Evolutionary conservation across 2,797 vertebrate genomes (phyloP).

Genomic region (Sphenodon punctatus): DNA sequence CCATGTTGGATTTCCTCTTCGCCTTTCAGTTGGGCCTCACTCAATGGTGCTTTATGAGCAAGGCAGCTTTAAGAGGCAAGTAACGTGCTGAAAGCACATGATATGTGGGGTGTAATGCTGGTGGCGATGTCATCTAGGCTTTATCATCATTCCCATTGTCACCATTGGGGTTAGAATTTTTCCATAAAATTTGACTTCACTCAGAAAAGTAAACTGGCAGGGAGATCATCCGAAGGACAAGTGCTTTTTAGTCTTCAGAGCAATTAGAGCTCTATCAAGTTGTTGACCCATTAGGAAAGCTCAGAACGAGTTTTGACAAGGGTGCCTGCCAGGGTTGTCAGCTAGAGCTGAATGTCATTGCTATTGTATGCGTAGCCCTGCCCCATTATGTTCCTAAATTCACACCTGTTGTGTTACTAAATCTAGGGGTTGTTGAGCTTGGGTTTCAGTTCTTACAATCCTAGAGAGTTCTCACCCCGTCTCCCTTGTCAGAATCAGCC

Average conservation of each 20-base stretch:
- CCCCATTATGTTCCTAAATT: background rate
- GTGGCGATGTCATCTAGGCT: background rate
- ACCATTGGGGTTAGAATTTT: background rate
- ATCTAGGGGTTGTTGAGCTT: background rate
- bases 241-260: constrained; percentile 20
- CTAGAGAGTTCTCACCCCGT: constrained; percentile 19
- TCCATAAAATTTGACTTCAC: background rate
- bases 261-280: constrained; percentile 13
- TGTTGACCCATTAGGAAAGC: constrained; percentile 31
- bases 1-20: background rate
- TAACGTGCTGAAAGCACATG: background rate
- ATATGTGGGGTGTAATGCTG: background rate
- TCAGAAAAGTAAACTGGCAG: background rate
- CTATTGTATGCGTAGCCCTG: too few relatives aligned
- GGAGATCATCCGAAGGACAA: background rate
- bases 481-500: too few relatives aligned
- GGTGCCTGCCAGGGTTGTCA: background rate
- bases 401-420: background rate
- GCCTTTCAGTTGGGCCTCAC: background rate
- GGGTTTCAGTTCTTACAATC: constrained; percentile 8
- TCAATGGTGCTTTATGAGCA: background rate
- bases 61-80: background rate
- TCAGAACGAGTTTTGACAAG: constrained; percentile 18
- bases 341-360: background rate
- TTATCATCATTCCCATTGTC: background rate